Conservation (phyloP, 2,113 vertebrate species). For the Cyphomyrus plagiostoma region DNA sequence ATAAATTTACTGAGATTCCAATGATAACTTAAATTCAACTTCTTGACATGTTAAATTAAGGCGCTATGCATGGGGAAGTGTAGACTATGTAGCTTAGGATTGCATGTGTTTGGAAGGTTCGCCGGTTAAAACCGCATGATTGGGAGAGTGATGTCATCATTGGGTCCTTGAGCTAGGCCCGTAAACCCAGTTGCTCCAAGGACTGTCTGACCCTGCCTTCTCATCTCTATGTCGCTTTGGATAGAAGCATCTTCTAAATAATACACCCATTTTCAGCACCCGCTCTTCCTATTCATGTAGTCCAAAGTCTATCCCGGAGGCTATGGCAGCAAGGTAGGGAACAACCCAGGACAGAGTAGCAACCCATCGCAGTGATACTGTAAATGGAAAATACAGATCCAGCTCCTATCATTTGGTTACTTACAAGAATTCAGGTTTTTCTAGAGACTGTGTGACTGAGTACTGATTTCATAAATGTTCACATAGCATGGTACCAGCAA, state of each 20-base stretch:
- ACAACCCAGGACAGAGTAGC: not conserved
- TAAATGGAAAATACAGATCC: not conserved
- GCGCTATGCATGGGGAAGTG: not conserved
- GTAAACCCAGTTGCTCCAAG: not conserved
- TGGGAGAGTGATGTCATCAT: not conserved
- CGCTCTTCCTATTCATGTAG: not conserved
- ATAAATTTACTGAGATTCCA: conserved; percentile 38
- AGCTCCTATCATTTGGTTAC: not conserved
- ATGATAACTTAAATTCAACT: conserved; percentile 18
- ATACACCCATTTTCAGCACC: not conserved
- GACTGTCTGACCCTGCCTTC: not conserved
- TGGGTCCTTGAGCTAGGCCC: not conserved
- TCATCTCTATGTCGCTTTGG: not conserved
- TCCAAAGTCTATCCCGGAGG: not conserved
- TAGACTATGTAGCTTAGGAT: not conserved
- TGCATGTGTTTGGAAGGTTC: not conserved
- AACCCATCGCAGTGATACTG: not conserved
- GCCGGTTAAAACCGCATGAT: not conserved
- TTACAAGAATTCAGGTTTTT: not conserved
- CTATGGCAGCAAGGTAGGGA: not conserved
- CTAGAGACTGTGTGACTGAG: not conserved
- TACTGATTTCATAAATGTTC: conserved; percentile 38
- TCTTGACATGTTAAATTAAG: not conserved
- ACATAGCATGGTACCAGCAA: not conserved
- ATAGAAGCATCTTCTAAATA: not conserved